A percentile compares a stretch with the other conserved stretches of the same genome.
Conservation (phyloP, 2,797 vertebrate genomes). For the Alosa sapidissima region DNA sequence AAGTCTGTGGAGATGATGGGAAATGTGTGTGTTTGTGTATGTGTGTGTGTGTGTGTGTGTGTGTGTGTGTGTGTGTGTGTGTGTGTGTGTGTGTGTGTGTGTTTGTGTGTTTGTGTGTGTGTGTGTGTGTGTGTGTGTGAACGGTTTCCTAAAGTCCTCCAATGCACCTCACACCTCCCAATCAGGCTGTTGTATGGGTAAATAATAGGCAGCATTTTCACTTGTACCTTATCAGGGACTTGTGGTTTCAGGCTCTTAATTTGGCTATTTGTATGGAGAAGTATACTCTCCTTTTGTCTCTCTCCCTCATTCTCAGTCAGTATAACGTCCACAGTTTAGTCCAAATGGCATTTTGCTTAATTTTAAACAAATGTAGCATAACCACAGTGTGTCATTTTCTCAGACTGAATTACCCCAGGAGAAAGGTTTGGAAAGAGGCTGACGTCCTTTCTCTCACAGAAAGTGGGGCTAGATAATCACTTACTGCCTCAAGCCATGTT, state of each 20-base stretch:
- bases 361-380: not conserved
- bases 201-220: not conserved
- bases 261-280: not conserved
- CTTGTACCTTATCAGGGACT: not conserved
- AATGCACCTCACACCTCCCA: not conserved
- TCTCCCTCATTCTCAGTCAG: not conserved
- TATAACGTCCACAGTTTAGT: not conserved
- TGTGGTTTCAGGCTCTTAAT: not conserved
- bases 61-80: slow-evolving; percentile 9
- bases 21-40: not conserved
- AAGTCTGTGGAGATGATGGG: not conserved
- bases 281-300: not conserved
- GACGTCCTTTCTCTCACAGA: not conserved
- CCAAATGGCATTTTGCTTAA: not conserved
- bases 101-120: not conserved
- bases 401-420: not conserved
- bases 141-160: not conserved
- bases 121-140: not conserved
- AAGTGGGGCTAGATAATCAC: not conserved
- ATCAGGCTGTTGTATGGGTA: not conserved
- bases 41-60: slow-evolving; percentile 25
- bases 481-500: not conserved
- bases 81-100: not conserved
- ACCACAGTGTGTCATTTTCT: not conserved
- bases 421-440: not conserved